Conservation (phyloP, 1,140 invertebrate species). For the Aleiodes sp. region DNA sequence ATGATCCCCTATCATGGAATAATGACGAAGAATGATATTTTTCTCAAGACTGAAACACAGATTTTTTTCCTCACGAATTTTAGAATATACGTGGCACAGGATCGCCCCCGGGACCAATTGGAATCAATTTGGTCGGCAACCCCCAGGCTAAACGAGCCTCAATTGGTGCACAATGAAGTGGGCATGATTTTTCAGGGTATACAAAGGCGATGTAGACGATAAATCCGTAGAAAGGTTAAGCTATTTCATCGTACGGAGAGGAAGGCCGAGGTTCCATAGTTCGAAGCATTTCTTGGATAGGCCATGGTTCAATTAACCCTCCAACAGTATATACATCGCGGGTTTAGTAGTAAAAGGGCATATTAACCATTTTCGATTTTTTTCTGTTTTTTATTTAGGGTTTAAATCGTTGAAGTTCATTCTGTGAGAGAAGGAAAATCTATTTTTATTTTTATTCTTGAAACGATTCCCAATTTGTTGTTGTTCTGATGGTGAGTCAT, state of each 20-base stretch:
- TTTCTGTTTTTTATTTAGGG: too few species aligned
- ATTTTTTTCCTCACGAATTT: slow-evolving; percentile 24
- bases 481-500: too few species aligned
- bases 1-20: slow-evolving; percentile 62
- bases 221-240: slow-evolving; percentile 29
- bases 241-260: slow-evolving; percentile 1
- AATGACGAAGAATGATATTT: slow-evolving; percentile 48
- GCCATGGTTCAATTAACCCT: too few species aligned
- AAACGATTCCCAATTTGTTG: too few species aligned
- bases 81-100: background rate
- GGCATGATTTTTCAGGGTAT: slow-evolving; percentile 22
- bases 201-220: background rate
- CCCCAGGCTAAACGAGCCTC: slow-evolving; percentile 57
- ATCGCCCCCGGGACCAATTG: slow-evolving; percentile 51
- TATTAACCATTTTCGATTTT: too few species aligned
- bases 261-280: background rate
- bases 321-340: too few species aligned
- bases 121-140: slow-evolving; percentile 61
- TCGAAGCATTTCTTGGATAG: too few species aligned
- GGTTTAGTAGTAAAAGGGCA: too few species aligned
- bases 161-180: slow-evolving; percentile 60
- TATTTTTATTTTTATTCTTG: too few species aligned
- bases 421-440: too few species aligned
- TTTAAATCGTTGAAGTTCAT: too few species aligned
- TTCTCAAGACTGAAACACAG: slow-evolving; percentile 30